phyloP scores from a whole-genome alignment of 2,888 invertebrate genomes.

The Torymus texanus region DNA sequence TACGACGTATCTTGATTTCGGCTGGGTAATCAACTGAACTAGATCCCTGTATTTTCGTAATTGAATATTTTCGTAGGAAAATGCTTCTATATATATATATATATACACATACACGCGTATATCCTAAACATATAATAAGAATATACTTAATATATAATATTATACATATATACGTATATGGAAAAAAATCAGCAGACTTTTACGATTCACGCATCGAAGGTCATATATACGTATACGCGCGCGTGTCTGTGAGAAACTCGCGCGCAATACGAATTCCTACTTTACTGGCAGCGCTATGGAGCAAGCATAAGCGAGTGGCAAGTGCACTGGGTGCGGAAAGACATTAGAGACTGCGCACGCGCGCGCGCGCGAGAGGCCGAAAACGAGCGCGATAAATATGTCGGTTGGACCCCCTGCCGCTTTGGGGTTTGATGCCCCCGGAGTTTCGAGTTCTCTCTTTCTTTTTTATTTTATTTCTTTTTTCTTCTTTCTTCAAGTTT shows the following conservation, averaged over 20 bases:
- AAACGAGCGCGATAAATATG: constrained; percentile 75
- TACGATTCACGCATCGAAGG: no score
- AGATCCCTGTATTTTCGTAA: constrained; percentile 28
- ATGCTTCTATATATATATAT: constrained; percentile 4
- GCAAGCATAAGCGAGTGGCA: constrained; percentile 40
- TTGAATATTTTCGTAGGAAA: constrained; percentile 5
- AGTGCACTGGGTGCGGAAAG: not conserved
- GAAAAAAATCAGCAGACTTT: no score
- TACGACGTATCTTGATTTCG: constrained; percentile 16
- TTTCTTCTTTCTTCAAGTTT: not conserved
- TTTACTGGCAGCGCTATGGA: constrained; percentile 40
- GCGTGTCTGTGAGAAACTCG: not conserved
- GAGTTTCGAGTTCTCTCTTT: constrained; percentile 16
- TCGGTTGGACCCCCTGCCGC: constrained; percentile 64
- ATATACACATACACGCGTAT: no score
- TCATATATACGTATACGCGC: no score
- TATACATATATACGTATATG: no score
- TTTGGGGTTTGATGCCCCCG: constrained; percentile 67
- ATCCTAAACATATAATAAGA: no score
- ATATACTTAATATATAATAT: no score
- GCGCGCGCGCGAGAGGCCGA: constrained; percentile 41
- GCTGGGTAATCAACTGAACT: constrained; percentile 26
- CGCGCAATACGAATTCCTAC: constrained; percentile 47
- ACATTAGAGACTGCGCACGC: not conserved
- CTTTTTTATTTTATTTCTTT: constrained; percentile 1